Evolutionary conservation across 1,140 invertebrate genomes (phyloP).

Genomic region (Trichomalopsis sarcophagae): DNA sequence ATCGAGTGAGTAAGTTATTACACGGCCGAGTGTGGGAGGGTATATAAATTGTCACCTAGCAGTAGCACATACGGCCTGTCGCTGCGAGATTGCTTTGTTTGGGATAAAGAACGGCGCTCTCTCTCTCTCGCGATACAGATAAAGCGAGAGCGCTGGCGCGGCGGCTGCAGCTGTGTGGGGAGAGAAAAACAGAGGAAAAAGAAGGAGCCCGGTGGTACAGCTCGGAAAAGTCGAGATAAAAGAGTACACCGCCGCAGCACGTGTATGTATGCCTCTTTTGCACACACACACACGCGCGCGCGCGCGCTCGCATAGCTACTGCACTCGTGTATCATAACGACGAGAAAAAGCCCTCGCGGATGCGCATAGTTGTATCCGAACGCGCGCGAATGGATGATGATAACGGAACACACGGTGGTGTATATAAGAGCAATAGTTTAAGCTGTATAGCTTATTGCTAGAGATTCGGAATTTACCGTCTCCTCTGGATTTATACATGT

Average conservation of each 20-base stretch:
- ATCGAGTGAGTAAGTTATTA: conserved; percentile 71
- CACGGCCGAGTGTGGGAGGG: conserved; percentile 59
- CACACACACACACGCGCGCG: too few relatives aligned
- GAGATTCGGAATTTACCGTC: too few relatives aligned
- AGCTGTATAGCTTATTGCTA: too few relatives aligned
- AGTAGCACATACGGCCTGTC: conserved; percentile 67
- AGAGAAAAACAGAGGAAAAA: background rate
- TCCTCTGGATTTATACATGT: too few relatives aligned
- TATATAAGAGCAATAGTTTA: too few relatives aligned
- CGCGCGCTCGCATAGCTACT: too few relatives aligned
- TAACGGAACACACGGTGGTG: background rate
- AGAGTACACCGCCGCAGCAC: background rate
- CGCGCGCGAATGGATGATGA: background rate
- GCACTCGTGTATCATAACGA: too few relatives aligned
- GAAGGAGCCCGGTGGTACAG: conserved; percentile 11
- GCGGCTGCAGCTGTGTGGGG: background rate
- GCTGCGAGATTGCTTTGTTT: conserved; percentile 71
- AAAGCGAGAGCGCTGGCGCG: background rate
- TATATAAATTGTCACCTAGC: conserved; percentile 73
- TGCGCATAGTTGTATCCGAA: too few relatives aligned
- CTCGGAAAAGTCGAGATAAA: background rate
- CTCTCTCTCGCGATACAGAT: conserved; percentile 50
- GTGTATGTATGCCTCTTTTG: too few relatives aligned
- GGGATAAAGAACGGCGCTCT: conserved; percentile 65
- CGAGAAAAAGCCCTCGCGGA: too few relatives aligned